Evolutionary conservation across 2,888 invertebrate species (phyloP), one percentile per base, ranked within the genome.

Genomic region (Invenusta paracnida): DNA sequence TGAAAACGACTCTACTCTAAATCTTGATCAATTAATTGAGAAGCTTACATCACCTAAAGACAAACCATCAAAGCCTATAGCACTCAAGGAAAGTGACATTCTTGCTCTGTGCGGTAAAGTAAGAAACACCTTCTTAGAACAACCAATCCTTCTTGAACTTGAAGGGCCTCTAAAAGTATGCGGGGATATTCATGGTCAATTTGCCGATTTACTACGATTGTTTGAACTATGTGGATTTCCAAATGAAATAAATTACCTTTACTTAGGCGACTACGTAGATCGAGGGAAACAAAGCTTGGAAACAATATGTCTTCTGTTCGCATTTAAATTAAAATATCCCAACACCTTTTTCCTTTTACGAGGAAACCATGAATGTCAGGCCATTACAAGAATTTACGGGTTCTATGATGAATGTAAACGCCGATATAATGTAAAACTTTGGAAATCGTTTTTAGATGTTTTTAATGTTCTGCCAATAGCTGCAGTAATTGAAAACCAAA

Each of bases 311-410:
- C 88, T 92, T 23, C 88, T 92, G 5, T 86, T 92, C 31, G 91
- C 91, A 27, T 92, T 91, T 88, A 92, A 92, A 89, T 89, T 93
- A 30, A 92, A 92, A 88, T 93, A 92, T 87, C 92, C 92, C 0
- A 91, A 92, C 88, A 92, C 92, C 88, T 92, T 93, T 88, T 92
- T 92, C 89, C 88, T 93, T 11, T 90, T 93, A 17, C 89, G 93
- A 13, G 87, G 87, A 23, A 93, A 93, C 88, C 92, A 92, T 88
- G 92, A 92, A 88, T 91, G 91, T 88, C 91, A 91, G 73, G 89
- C 89, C 79, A 91, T 92, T 29, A 92, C 92, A 88, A 89, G 91
- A 90, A 90, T 91, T 29, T 92, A 92, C 88, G 92, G 92, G 28
- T 92, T 92, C 88, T 92, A 91, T 86, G 91, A 91, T 85, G 92